Base-by-base conservation (phyloP, 2,113 vertebrate genomes). In the Loxodonta africana region DNA sequence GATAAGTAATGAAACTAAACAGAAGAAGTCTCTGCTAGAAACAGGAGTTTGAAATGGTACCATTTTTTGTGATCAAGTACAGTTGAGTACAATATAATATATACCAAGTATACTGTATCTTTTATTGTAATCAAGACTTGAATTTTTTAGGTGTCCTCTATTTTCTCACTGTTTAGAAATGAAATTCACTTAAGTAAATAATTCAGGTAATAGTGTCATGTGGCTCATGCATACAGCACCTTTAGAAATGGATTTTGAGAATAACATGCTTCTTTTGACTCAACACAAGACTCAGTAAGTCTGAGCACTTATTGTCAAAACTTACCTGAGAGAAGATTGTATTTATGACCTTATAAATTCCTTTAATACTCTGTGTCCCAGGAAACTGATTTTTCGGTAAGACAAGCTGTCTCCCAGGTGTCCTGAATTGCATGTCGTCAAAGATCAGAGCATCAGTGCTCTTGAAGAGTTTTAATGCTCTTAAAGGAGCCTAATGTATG, bases 91-190 rank as follows among this genome's bases (percentile, higher is more conserved):
- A 62, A 62, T 62, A 62, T 62, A 62, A 62, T 62, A 62, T 62
- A 62, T 20, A 62, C 5, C 60, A 20, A 62, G 18, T 21, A 62
- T 23, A 62, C 7, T 28, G 23, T 28, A 65, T 28, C 23, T 65
- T 71, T 17, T n/a, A n/a, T 73, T 21, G 15, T 37, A 37, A 73
- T 14, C 1, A 73, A 90, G 21, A 81, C 51, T 57, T 88, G 28
- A 21, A 46, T 8, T 87, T 97, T 91, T 67, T 60, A 28, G 18
- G 73, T 71, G 5, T 81, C 26, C 37, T 44, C 51, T 67, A 11
- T 81, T 90, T 94, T 87, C 69, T 74, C 51, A 51, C 60, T 63
- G 57, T 88, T 63, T 89, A 89, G 62, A 90, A 92, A 90, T 77
- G 12, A 63, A 92, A 83, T 90, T 15, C 2, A 92, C 18, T 71